phyloP scores from a whole-genome alignment of 2,797 vertebrate genomes.

The Chaetodon trifasciatus region DNA sequence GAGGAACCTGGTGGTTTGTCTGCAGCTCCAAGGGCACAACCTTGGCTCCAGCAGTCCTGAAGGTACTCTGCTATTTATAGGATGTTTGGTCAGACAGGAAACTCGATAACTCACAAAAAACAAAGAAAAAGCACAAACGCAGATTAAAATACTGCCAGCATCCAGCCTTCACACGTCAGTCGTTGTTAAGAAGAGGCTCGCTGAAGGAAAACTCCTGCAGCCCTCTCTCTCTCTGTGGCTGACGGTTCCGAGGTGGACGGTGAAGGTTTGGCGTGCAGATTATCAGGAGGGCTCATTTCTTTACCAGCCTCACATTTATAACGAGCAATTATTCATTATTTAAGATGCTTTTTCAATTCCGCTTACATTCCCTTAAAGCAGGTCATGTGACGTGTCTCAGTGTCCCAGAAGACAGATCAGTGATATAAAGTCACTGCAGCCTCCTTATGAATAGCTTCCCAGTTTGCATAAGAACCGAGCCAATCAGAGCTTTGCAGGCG shows the following conservation, averaged over 20 bases:
- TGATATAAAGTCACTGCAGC: background rate
- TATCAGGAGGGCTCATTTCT: background rate
- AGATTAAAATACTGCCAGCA: background rate
- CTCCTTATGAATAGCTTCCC: no score
- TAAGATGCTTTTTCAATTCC: no score
- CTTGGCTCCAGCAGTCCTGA: constrained; percentile 34
- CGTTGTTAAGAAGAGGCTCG: no score
- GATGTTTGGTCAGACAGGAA: background rate
- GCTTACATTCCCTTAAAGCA: no score
- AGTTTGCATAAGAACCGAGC: background rate
- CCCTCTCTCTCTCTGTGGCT: background rate
- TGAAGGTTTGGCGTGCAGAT: background rate
- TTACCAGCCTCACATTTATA: background rate
- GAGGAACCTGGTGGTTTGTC: constrained; percentile 17
- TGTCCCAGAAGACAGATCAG: no score
- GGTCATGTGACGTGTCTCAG: background rate
- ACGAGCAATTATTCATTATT: background rate
- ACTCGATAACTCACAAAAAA: background rate
- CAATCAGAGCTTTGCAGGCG: background rate
- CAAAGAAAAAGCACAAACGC: background rate
- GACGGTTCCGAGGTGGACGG: background rate
- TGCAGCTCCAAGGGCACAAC: constrained; percentile 38
- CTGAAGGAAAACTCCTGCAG: background rate
- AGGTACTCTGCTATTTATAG: constrained; percentile 39
- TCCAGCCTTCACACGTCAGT: background rate